Evolutionary conservation across 2,888 invertebrate genomes (phyloP), one percentile per base, ranked within the genome.

Genomic region (Drosophila tripunctata): DNA sequence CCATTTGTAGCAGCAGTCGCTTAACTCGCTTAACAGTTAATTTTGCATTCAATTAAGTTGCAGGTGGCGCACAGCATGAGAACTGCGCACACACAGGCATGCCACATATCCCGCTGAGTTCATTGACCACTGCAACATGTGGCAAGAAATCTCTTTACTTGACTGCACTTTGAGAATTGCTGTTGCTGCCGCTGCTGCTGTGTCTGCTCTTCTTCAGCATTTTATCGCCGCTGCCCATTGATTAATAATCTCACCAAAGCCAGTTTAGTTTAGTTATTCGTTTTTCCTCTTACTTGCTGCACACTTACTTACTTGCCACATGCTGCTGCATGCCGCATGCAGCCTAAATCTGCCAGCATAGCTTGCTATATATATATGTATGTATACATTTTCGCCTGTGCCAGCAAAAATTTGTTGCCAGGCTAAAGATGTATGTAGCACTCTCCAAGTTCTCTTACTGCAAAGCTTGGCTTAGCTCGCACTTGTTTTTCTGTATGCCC

Each of bases 401-500:
- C 60, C 78, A 83, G 80, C 83, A 73, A 67, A n/a, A 75, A 78
- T 79, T 80, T 83, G 75, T 83, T 68, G 72, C 83, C 38, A 41
- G 58, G 36, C 57, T 38, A 15, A 67, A 31, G 54, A 61, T 40
- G 36, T 7, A 35, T n/a, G 36, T 38, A 51, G n/a, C n/a, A n/a
- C n/a, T n/a, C 31, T 17, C 19, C 56, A 45, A 45, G 36, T 36
- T 21, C 35, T 33, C 12, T 19, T n/a, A 17, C 45, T 67, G 67
- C 64, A 47, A 33, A 27, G 41, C n/a, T n/a, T 19, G 15, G 24
- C 15, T 31, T 4, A n/a, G 14, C 21, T 21, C 41, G 33, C 31
- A 27, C 43, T 48, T 52, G 24, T 35, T 36, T 8, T 30, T 33
- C 30, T 21, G 6, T 4, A 55, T 71, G 55, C 71, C 51, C 41